A percentile compares a stretch with the other conserved stretches of the same genome.
phyloP scores from a whole-genome alignment of 2,888 invertebrate species.

The Pemphredon lugubris region DNA sequence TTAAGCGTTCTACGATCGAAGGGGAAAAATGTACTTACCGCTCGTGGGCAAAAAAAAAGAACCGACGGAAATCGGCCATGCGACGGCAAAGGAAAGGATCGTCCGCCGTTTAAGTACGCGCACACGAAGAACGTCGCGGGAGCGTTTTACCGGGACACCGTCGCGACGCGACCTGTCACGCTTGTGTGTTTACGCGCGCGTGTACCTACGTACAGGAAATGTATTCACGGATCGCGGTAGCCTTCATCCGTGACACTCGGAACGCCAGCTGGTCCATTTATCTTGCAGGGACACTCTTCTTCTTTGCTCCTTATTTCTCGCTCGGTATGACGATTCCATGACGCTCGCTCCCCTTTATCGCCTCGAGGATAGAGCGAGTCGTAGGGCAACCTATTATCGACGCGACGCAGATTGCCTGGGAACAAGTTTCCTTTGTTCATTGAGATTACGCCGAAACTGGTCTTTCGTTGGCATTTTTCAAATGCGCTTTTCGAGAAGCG shows the following conservation, averaged over 20 bases:
- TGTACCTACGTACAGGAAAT: too few species aligned
- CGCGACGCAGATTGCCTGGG: too few species aligned
- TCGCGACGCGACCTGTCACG: too few species aligned
- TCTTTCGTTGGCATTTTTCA: too few species aligned
- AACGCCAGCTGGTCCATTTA: slow-evolving; percentile 68
- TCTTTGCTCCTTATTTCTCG: slow-evolving; percentile 38
- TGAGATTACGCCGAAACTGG: too few species aligned
- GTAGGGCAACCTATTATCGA: too few species aligned
- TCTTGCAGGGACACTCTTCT: slow-evolving; percentile 56
- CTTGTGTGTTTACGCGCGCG: too few species aligned
- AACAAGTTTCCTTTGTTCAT: too few species aligned
- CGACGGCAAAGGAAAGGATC: slow-evolving; percentile 34
- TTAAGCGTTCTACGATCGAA: slow-evolving; percentile 33
- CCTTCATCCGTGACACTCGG: slow-evolving; percentile 59
- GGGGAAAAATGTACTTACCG: slow-evolving; percentile 20
- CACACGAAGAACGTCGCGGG: slow-evolving; percentile 17
- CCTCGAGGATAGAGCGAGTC: too few species aligned
- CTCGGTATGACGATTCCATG: slow-evolving; percentile 51
- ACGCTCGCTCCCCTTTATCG: slow-evolving; percentile 36
- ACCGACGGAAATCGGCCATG: slow-evolving; percentile 24
- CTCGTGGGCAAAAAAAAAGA: slow-evolving; percentile 9
- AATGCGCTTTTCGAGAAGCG: too few species aligned
- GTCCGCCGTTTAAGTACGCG: slow-evolving; percentile 34
- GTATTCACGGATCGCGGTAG: slow-evolving; percentile 64
- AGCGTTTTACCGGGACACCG: slow-evolving; percentile 29